Evolutionary conservation across 2,888 invertebrate species (phyloP).

Genomic region (Drosophila subsilvestris): DNA sequence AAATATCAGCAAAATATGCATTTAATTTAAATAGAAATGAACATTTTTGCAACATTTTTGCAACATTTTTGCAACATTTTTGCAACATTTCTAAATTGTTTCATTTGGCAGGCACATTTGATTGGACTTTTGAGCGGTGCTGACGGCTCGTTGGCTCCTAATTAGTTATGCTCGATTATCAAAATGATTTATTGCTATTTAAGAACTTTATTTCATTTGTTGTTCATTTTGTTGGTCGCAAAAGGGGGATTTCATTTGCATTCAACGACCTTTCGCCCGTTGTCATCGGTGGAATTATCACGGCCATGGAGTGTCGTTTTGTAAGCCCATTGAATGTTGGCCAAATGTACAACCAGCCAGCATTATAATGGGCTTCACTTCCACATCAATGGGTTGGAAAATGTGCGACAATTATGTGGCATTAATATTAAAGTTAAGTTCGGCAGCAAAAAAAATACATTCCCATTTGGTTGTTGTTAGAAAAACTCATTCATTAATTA

Average conservation of each 20-base stretch:
- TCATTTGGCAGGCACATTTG: neutral
- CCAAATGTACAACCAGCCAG: constrained; percentile 22
- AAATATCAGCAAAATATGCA: constrained; percentile 51
- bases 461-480: neutral
- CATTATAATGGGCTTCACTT: constrained; percentile 14
- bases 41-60: neutral
- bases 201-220: constrained; percentile 1
- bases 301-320: constrained; percentile 25
- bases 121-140: neutral
- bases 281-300: neutral
- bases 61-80: constrained; percentile 4
- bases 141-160: constrained; percentile 7
- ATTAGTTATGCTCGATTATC: constrained; percentile 14
- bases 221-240: constrained; percentile 6
- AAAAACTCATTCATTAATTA: neutral
- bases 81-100: constrained; percentile 4
- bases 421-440: neutral
- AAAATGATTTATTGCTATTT: constrained; percentile 11
- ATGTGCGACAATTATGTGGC: neutral
- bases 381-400: neutral
- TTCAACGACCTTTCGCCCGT: constrained; percentile 1
- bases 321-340: constrained; percentile 8
- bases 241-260: neutral
- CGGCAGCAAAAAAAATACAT: too few relatives aligned
- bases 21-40: constrained; percentile 45